Conservation (phyloP, 1,140 invertebrate genomes). For the Hyphantria cunea region DNA sequence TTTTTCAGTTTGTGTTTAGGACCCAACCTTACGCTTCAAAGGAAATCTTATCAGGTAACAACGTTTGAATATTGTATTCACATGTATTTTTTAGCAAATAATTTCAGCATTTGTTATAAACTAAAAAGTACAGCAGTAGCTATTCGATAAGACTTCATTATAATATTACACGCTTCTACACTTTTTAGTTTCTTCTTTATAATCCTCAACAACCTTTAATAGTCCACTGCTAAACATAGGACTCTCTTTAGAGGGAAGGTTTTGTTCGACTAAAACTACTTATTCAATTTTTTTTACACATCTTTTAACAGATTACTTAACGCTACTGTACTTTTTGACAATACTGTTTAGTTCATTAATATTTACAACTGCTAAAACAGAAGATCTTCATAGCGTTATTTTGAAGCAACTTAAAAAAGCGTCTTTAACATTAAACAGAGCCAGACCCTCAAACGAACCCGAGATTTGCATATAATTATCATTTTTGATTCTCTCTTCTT, state of each 20-base stretch:
- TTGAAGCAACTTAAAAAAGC: conserved; percentile 1
- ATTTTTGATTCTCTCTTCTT: conserved; percentile 81
- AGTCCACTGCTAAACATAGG: no score
- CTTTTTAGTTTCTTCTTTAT: no score
- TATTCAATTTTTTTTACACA: no score
- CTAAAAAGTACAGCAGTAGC: background rate
- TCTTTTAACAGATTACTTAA: no score
- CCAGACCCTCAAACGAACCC: conserved; percentile 53
- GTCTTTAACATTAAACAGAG: conserved; percentile 22
- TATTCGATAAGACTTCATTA: no score
- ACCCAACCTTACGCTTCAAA: conserved; percentile 1
- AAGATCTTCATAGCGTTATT: conserved; percentile 9
- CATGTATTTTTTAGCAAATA: background rate
- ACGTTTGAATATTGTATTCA: conserved; percentile 10
- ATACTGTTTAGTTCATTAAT: conserved; percentile 1
- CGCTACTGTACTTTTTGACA: no score
- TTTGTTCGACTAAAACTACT: no score
- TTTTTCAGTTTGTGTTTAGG: conserved; percentile 51
- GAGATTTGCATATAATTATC: conserved; percentile 79
- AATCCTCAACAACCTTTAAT: no score
- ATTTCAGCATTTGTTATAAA: background rate
- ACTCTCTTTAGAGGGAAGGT: no score
- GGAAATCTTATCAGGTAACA: conserved; percentile 8
- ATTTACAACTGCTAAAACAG: conserved; percentile 10
- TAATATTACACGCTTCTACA: no score